A percentile compares a stretch with the other conserved stretches of the same genome.
Evolutionary conservation across 2,797 vertebrate genomes (phyloP).

Genomic region (Gobio occitaniae): DNA sequence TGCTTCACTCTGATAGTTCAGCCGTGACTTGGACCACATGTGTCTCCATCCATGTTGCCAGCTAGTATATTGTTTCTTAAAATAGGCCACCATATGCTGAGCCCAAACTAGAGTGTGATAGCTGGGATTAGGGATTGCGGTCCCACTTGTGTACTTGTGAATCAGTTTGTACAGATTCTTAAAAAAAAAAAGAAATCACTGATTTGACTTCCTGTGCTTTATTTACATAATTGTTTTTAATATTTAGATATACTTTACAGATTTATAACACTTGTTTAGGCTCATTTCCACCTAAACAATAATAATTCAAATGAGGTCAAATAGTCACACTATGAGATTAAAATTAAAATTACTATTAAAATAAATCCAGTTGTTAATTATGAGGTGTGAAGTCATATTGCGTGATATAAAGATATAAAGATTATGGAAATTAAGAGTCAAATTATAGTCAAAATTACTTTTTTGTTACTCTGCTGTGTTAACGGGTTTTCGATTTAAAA

Average conservation of each 20-base stretch:
- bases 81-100: slow-evolving; percentile 44
- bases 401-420: not conserved
- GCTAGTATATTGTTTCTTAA: slow-evolving; percentile 25
- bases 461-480: not conserved
- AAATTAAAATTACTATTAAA: not conserved
- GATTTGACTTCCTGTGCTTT: not conserved
- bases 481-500: too few species aligned
- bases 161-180: not conserved
- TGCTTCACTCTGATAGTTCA: slow-evolving; percentile 25
- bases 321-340: not conserved
- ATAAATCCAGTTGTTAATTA: not conserved
- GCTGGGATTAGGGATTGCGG: not conserved
- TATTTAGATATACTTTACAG: not conserved
- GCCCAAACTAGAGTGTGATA: slow-evolving; percentile 24
- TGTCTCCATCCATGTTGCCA: slow-evolving; percentile 13
- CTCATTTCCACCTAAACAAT: not conserved
- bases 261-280: not conserved
- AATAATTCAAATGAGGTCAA: not conserved
- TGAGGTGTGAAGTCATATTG: not conserved
- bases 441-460: not conserved
- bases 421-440: not conserved
- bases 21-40: slow-evolving; percentile 13
- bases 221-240: not conserved
- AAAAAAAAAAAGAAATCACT: not conserved
- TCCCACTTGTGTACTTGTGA: too few species aligned